Conservation (phyloP, 1,140 invertebrate species). For the Anadara kagoshimensis region DNA sequence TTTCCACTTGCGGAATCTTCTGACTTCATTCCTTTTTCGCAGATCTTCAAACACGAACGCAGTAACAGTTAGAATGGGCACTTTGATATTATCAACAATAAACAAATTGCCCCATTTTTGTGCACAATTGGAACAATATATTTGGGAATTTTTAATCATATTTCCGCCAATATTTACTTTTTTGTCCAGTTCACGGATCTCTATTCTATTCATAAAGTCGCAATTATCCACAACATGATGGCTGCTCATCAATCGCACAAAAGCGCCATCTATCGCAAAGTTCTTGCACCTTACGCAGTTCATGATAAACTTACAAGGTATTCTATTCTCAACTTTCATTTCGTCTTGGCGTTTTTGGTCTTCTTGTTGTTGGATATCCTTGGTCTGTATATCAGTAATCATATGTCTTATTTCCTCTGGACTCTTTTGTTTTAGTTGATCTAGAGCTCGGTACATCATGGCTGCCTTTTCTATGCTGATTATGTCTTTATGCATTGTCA, state of each 20-base stretch:
- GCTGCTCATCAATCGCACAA: background rate
- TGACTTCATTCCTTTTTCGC: background rate
- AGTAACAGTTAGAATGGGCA: background rate
- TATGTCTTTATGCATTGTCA: background rate
- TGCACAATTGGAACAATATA: slow-evolving; percentile 3
- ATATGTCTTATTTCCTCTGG: background rate
- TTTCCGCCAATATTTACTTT: background rate
- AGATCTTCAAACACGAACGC: background rate
- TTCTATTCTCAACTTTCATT: background rate
- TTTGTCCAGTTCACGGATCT: background rate
- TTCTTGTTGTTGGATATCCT: background rate
- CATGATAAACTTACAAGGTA: background rate
- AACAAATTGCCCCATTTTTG: slow-evolving; percentile 1
- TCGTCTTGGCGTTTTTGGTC: slow-evolving; percentile 11
- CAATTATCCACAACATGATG: slow-evolving; percentile 4
- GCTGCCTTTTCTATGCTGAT: slow-evolving; percentile 8
- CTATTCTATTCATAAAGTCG: background rate
- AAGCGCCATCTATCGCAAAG: background rate
- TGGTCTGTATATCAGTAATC: background rate
- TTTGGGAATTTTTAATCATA: slow-evolving; percentile 2
- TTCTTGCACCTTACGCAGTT: background rate
- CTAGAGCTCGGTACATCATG: background rate
- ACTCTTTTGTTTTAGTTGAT: background rate
- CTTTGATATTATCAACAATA: slow-evolving; percentile 3
- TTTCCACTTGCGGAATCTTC: slow-evolving; percentile 5